phyloP scores from a whole-genome alignment of 1,140 invertebrate genomes.

The Coptotermes formosanus region DNA sequence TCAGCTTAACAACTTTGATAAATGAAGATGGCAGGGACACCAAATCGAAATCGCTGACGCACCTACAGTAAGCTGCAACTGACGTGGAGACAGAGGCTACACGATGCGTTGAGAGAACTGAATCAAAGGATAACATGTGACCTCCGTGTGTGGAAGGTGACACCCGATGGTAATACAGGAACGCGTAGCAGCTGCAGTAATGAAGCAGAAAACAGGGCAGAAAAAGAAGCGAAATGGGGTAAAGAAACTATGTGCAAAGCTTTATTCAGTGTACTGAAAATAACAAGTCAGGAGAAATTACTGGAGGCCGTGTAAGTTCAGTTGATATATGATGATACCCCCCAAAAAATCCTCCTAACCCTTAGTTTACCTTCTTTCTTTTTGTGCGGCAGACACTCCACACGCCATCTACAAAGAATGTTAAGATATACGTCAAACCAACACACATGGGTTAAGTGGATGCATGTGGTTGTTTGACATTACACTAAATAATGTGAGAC shows the following conservation, averaged over 20 bases:
- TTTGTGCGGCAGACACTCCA: background rate
- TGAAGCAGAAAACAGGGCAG: background rate
- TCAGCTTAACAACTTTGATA: no score
- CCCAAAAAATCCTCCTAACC: background rate
- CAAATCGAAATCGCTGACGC: no score
- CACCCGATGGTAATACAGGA: background rate
- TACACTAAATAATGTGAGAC: background rate
- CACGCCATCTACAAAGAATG: background rate
- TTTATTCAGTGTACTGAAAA: no score
- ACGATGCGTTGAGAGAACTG: background rate
- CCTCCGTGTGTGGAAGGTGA: background rate
- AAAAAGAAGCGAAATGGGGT: background rate
- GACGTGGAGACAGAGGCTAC: background rate
- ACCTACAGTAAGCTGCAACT: no score
- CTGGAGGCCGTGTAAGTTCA: background rate
- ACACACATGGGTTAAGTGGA: background rate
- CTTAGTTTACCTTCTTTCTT: background rate
- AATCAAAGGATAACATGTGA: no score
- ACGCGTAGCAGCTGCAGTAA: background rate
- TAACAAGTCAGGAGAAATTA: background rate
- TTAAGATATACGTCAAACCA: background rate
- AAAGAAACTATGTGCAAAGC: no score
- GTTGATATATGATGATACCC: no score
- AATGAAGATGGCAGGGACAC: no score
- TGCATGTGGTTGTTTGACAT: background rate